A percentile compares a stretch with the other conserved stretches of the same genome.
Conservation (phyloP, 2,888 invertebrate genomes). For the Xylota sylvarum region DNA sequence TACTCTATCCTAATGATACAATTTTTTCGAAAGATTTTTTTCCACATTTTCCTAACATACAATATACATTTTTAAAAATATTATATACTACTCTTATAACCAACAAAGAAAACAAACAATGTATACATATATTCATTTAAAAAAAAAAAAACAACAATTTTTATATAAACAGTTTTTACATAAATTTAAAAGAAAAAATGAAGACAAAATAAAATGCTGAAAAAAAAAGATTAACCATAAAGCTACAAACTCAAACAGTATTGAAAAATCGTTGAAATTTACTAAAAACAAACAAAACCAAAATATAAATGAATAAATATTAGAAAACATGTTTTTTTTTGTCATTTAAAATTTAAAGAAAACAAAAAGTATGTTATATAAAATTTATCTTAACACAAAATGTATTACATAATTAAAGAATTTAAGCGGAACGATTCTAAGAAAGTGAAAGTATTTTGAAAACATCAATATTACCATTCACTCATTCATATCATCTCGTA, state of each 20-base stretch:
- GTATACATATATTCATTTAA: constrained; percentile 67
- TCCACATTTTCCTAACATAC: constrained; percentile 71
- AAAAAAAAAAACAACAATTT: constrained; percentile 59
- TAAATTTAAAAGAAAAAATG: constrained; percentile 34
- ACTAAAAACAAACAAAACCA: constrained; percentile 38
- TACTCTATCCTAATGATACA: constrained; percentile 69
- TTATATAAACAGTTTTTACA: constrained; percentile 74
- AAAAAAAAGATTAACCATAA: constrained; percentile 74
- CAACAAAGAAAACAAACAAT: constrained; percentile 57
- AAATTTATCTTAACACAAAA: constrained; percentile 27
- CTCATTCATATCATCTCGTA: constrained; percentile 61
- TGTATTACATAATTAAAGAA: constrained; percentile 41
- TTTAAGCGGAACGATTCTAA: constrained; percentile 50
- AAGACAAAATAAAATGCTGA: constrained; percentile 63
- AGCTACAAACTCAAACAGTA: constrained; percentile 76
- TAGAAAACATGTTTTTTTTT: constrained; percentile 36
- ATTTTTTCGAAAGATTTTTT: constrained; percentile 74
- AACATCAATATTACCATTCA: constrained; percentile 51
- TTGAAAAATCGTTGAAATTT: constrained; percentile 68
- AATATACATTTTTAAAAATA: constrained; percentile 71
- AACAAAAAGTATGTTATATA: constrained; percentile 23
- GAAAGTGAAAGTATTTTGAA: constrained; percentile 64
- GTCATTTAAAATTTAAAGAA: constrained; percentile 26
- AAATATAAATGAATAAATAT: constrained; percentile 2
- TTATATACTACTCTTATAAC: constrained; percentile 74